These are phyloP conservation scores for Meloe dianella DNA, from an alignment of 2,888 invertebrate species.

Conservation along the genomic window DNA sequence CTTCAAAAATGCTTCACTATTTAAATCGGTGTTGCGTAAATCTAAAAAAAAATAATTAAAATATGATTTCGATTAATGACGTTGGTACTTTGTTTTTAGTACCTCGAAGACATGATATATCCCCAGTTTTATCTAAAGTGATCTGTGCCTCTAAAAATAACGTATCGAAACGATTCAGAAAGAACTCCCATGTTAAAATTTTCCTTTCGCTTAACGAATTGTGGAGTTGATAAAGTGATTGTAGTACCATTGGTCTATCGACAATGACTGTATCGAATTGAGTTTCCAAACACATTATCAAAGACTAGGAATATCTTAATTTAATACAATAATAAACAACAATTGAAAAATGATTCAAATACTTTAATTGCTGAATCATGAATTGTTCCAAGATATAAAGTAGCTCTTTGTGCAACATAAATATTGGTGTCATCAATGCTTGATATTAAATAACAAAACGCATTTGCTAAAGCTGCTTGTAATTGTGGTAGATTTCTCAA, in stretches of 20 bases:
- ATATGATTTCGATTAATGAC: neutral
- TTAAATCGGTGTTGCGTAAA: constrained; percentile 85
- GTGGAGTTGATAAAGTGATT: constrained; percentile 92
- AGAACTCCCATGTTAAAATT: constrained; percentile 97
- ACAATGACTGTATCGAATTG: constrained; percentile 98
- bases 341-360: constrained; percentile 31
- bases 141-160: constrained; percentile 96
- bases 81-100: constrained; percentile 23
- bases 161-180: constrained; percentile 94
- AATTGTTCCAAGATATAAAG: constrained; percentile 90
- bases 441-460: constrained; percentile 95
- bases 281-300: constrained; percentile 93
- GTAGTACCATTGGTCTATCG: constrained; percentile 95
- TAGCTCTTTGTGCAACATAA: constrained; percentile 92
- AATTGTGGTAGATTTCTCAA: constrained; percentile 81
- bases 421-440: constrained; percentile 96
- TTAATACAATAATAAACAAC: constrained; percentile 16
- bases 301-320: constrained; percentile 64
- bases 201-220: constrained; percentile 89
- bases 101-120: constrained; percentile 84
- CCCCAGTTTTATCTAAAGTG: constrained; percentile 82
- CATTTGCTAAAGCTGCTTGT: constrained; percentile 93
- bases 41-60: too few species aligned
- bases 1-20: constrained; percentile 82
- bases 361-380: constrained; percentile 88